These are phyloP conservation scores for Meganola albula DNA, from an alignment of 2,888 invertebrate species.

Conservation along the genomic window DNA sequence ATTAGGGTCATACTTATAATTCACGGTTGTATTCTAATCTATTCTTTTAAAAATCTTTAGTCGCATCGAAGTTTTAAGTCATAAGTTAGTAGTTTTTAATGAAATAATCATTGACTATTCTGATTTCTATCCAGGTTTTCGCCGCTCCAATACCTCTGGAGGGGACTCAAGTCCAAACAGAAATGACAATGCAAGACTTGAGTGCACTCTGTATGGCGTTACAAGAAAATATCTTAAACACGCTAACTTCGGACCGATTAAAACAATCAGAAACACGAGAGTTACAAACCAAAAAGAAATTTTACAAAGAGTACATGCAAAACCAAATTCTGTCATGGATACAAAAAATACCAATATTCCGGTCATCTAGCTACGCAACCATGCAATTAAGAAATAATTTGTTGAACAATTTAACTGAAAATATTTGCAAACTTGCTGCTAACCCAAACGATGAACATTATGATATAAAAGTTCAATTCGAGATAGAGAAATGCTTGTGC, in stretches of 20 bases:
- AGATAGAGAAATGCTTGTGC: constrained; percentile 37
- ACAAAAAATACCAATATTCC: constrained; percentile 35
- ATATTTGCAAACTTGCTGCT: constrained; percentile 27
- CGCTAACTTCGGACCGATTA: neutral
- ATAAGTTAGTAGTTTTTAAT: too few species aligned
- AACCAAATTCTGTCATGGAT: constrained; percentile 36
- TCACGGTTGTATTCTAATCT: too few species aligned
- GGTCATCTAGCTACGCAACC: constrained; percentile 16
- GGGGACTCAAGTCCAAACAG: constrained; percentile 14
- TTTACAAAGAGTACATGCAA: constrained; percentile 32
- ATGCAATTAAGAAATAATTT: constrained; percentile 32
- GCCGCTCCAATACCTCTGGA: neutral
- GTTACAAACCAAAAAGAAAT: constrained; percentile 15
- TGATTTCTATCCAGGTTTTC: too few species aligned
- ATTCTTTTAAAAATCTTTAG: too few species aligned
- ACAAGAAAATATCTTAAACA: neutral
- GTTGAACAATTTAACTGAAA: constrained; percentile 34
- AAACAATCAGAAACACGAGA: constrained; percentile 9
- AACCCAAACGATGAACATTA: constrained; percentile 20
- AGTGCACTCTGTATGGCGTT: constrained; percentile 2
- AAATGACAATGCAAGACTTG: constrained; percentile 16
- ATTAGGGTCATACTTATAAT: too few species aligned
- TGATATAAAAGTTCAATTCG: constrained; percentile 26
- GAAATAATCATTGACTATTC: too few species aligned
- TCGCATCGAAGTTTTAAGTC: too few species aligned